A percentile compares a stretch with the other conserved stretches of the same genome.
Evolutionary conservation across 2,888 invertebrate genomes (phyloP).

Genomic region (Macaria notata): DNA sequence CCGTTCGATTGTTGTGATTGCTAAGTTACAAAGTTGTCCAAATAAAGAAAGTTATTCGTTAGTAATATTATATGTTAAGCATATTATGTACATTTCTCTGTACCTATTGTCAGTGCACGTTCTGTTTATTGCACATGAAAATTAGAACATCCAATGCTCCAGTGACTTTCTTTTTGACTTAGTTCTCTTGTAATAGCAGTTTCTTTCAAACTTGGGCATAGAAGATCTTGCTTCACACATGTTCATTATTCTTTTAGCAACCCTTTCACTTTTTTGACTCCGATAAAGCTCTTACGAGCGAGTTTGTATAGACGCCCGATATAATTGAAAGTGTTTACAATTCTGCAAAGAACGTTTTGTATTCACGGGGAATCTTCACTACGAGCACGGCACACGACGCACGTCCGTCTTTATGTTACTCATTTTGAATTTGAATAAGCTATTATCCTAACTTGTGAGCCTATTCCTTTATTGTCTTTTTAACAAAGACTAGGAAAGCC

Average conservation of each 20-base stretch:
- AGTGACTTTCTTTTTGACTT: not conserved
- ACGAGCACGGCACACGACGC: conserved; percentile 71
- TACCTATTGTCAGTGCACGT: not conserved
- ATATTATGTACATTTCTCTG: not conserved
- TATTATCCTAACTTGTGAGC: conserved; percentile 28
- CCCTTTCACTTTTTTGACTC: conserved; percentile 37
- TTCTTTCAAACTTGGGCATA: conserved; percentile 4
- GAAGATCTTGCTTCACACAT: conserved; percentile 17
- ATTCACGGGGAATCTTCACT: conserved; percentile 54
- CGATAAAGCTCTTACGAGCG: conserved; percentile 37
- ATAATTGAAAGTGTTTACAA: conserved; percentile 44
- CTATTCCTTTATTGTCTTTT: conserved; percentile 16
- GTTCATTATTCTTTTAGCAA: conserved; percentile 21
- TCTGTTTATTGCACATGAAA: not conserved
- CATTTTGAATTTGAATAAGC: conserved; percentile 52
- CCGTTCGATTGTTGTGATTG: conserved; percentile 8
- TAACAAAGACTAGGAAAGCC: conserved; percentile 23
- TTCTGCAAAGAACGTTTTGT: conserved; percentile 45
- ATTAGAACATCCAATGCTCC: too few relatives aligned
- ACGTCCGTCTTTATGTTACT: conserved; percentile 60
- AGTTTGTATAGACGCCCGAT: conserved; percentile 32
- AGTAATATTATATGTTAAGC: not conserved
- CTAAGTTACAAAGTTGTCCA: not conserved
- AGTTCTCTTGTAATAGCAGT: conserved; percentile 2
- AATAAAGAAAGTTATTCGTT: not conserved